Conservation (phyloP, 2,888 invertebrate species). For the Watsonalla binaria region DNA sequence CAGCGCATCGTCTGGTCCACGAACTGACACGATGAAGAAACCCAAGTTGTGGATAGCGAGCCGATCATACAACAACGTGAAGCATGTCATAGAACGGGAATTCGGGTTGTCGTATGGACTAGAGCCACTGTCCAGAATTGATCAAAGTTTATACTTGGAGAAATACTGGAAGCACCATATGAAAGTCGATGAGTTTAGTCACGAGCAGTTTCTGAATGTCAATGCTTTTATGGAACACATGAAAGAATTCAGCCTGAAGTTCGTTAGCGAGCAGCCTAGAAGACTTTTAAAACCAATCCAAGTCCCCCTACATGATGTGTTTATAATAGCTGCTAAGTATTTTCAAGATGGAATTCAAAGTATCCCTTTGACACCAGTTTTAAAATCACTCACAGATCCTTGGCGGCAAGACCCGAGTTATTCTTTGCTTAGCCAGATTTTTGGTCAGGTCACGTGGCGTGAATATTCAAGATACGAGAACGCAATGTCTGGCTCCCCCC, state of each 20-base stretch:
- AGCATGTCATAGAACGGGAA: conserved; percentile 1
- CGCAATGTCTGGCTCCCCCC: background rate
- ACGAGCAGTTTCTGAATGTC: conserved; percentile 4
- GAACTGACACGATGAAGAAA: background rate
- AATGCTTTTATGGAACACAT: conserved; percentile 5
- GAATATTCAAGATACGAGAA: background rate
- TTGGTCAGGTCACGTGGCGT: background rate
- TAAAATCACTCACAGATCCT: background rate
- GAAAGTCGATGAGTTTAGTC: conserved; percentile 3
- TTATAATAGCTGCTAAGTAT: conserved; percentile 2
- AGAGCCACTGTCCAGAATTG: background rate
- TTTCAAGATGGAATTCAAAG: conserved; percentile 6
- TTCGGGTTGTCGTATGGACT: conserved; percentile 5
- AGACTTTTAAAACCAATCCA: background rate
- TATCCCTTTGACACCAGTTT: background rate
- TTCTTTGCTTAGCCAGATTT: background rate
- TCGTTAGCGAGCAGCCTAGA: background rate
- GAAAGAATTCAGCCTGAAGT: background rate
- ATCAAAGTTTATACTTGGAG: conserved; percentile 4
- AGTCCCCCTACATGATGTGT: conserved; percentile 4
- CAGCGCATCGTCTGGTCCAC: background rate
- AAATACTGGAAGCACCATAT: conserved; percentile 4
- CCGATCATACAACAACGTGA: conserved; percentile 5
- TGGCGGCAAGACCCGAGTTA: background rate
- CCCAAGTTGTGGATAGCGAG: conserved; percentile 1